Conservation (phyloP, 2,888 invertebrate species). For the Acleris holmiana region DNA sequence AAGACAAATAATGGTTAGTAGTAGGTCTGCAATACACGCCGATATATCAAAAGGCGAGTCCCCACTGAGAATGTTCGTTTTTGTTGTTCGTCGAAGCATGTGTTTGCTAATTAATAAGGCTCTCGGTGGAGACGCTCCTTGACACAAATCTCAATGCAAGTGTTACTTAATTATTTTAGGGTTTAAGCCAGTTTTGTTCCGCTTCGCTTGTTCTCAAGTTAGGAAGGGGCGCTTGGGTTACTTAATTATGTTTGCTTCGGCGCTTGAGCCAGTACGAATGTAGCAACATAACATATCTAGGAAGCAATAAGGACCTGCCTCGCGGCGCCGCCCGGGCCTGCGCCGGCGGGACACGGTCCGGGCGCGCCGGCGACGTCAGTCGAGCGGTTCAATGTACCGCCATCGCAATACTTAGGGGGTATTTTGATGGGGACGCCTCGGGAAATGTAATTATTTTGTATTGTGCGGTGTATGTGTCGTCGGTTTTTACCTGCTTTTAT, state of each 20-base stretch:
- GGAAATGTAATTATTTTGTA: constrained; percentile 61
- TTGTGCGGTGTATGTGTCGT: constrained; percentile 73
- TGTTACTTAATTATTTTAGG: background rate
- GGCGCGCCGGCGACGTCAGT: background rate
- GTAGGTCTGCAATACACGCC: too few species aligned
- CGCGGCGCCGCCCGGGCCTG: constrained; percentile 10
- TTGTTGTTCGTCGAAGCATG: too few species aligned
- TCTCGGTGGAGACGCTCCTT: background rate
- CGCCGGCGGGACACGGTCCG: background rate
- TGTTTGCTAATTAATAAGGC: background rate
- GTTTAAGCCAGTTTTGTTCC: background rate
- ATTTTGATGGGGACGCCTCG: constrained; percentile 4
- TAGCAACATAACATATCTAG: constrained; percentile 40
- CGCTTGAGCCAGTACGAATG: constrained; percentile 1
- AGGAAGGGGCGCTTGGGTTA: constrained; percentile 2
- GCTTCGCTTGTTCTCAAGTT: background rate
- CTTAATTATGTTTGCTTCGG: constrained; percentile 3
- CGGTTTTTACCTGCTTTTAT: constrained; percentile 82
- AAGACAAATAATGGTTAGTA: too few species aligned
- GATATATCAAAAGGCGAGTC: too few species aligned
- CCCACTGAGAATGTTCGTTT: too few species aligned
- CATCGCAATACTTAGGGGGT: background rate
- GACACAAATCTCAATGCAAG: background rate
- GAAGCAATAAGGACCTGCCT: constrained; percentile 36
- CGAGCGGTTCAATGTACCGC: background rate